Base-by-base conservation (phyloP, 1,140 invertebrate species). In the Leptinotarsa undecemlineata region DNA sequence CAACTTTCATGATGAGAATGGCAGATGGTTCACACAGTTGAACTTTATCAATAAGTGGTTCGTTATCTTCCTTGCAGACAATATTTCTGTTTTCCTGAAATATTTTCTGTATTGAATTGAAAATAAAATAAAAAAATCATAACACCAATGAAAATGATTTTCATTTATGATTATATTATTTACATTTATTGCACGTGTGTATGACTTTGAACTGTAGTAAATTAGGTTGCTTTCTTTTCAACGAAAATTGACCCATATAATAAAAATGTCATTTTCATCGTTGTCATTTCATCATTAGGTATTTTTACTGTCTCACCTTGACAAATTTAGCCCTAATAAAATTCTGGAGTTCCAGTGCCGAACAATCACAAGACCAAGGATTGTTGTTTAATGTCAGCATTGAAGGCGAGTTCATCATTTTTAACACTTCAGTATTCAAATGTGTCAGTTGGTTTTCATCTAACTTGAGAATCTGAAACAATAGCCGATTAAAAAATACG, bases 291-390 rank as follows among this genome's bases (percentile, higher is more conserved):
- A 19, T 51, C 11, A 51, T 4, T 33, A 62, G 6, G 13, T 20
- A 15, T 33, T 47, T 8, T 57, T 2, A 61, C 33, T 23, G 48
- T 57, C 71, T 78, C 71, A 48, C 67, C 51, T 57, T 76, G 75
- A 1, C 75, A 71, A 21, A 63, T 48, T 42, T 74, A 66, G 48
- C 66, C 74, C 26, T 77, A 51, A 76, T 60, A 23, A 62, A 80
- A n/a, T 69, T 73, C 21, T 76, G 76, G 13, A 82, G 61, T 71
- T 77, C 51, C 4, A 68, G 57, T 15, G 74, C 48, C 1, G 26
- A 21, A 72, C 79, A 81, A 47, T 77, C 77, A 68, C 81, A 82
- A 57, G 60, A 66, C 81, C 80, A 84, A 66, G 81, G 80, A 80
- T 84, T 84, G 42, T 78, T 61, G 26, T 79, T 26, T 21, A 83